These are phyloP conservation scores for Glomeris maerens DNA, from an alignment of 1,140 invertebrate species.

Conservation along the genomic window DNA sequence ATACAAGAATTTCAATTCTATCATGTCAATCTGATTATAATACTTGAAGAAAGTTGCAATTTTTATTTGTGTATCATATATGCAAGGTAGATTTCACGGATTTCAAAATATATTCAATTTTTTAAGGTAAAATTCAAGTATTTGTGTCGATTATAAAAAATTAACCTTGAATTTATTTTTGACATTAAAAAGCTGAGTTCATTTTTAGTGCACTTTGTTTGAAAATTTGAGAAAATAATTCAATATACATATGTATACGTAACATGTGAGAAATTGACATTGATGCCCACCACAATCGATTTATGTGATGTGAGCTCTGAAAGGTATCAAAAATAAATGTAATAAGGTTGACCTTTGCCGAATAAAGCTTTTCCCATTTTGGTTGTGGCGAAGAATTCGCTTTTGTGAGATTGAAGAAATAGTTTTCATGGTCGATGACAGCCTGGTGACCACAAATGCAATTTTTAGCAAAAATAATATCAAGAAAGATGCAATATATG, in stretches of 20 bases:
- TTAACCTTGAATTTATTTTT: too few relatives aligned
- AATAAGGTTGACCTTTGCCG: conserved; percentile 33
- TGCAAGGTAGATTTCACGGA: too few relatives aligned
- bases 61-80: too few relatives aligned
- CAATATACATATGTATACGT: background rate
- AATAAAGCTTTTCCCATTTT: conserved; percentile 78
- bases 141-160: too few relatives aligned
- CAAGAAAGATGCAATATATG: background rate
- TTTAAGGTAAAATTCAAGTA: too few relatives aligned
- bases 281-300: background rate
- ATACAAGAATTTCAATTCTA: too few relatives aligned
- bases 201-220: background rate
- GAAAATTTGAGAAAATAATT: background rate
- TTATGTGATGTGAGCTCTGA: too few relatives aligned
- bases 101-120: too few relatives aligned
- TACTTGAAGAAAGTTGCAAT: too few relatives aligned
- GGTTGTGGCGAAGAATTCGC: conserved; percentile 77
- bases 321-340: background rate
- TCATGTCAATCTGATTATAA: too few relatives aligned
- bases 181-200: background rate
- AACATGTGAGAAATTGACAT: background rate
- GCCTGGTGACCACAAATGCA: conserved; percentile 38
- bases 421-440: conserved; percentile 86
- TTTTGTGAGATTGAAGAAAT: conserved; percentile 89
- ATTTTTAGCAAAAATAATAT: background rate